These are phyloP conservation scores for Dasyprocta punctata DNA, from an alignment of 2,113 vertebrate species.

Conservation along the genomic window DNA sequence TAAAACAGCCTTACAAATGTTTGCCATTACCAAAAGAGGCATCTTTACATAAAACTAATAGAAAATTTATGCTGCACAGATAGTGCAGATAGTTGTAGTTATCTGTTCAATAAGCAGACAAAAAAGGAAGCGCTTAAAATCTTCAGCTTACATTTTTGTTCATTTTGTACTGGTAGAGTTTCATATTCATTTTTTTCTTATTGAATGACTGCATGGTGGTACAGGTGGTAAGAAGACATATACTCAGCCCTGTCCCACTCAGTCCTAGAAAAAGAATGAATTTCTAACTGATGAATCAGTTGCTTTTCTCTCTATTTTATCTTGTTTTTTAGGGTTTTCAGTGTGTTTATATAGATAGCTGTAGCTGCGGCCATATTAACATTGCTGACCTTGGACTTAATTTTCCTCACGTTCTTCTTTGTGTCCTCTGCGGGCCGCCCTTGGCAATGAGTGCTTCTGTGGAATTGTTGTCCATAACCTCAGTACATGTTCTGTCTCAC, in stretches of 20 bases:
- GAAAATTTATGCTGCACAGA: background rate
- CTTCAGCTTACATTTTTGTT: background rate
- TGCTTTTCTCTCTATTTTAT: constrained; percentile 9
- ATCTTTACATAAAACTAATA: background rate
- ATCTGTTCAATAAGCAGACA: background rate
- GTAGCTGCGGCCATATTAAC: constrained; percentile 81
- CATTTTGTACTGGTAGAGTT: background rate
- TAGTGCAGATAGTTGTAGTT: background rate
- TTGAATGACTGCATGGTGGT: background rate
- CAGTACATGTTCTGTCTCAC: background rate
- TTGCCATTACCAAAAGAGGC: background rate
- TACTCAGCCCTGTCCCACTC: background rate
- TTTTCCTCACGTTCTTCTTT: background rate
- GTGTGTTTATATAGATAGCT: constrained; percentile 93
- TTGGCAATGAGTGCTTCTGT: background rate
- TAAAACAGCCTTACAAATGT: background rate
- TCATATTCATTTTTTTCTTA: background rate
- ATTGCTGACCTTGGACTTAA: background rate
- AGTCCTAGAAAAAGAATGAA: background rate
- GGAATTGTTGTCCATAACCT: background rate
- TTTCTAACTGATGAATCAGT: no score
- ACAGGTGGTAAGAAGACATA: no score
- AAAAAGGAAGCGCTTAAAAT: fast-evolving
- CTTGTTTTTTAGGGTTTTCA: constrained; percentile 68
- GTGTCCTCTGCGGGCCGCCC: background rate